Base-by-base conservation (phyloP, 2,888 invertebrate genomes). In the Tinea semifulvella region DNA sequence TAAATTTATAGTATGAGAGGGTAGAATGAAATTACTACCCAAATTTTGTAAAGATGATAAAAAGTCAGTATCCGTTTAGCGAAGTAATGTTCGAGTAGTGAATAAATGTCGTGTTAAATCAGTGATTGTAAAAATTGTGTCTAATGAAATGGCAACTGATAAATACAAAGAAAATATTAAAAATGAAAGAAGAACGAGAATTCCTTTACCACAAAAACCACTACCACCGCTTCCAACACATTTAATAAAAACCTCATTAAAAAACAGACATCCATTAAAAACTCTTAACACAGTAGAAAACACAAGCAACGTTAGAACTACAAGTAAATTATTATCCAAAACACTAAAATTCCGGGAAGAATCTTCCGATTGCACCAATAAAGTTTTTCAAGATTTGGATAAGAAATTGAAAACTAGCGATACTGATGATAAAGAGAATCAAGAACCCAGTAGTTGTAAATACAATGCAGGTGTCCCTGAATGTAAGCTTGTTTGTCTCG, bases 141-240 rank as follows among this genome's bases (percentile, higher is more conserved):
- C 11, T n/a, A 31, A 31, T 31, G 5, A 4, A 25, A 66, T 66
- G 64, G 63, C 63, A 38, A 45, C 48, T 0, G 62, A 63, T 35
- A 46, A 48, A 1, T 50, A 66, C 28, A 71, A 71, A 52, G 74
- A 76, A 53, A 74, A 75, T 50, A 39, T 54, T 2, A 48, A 49
- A 2, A 53, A 48, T 47, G 13, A 47, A 6, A 56, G 50, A 45
- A 14, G 43, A 46, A 61, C 71, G 2, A 68, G 54, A 58, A 75
- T 74, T 48, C 74, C 74, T 2, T 28, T 75, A 18, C 74, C 71
- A 0, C 35, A 59, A 14, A 49, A 66, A 11, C 67, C 67, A 1
- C 51, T 74, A 40, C 70, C 74, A 14, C 57, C 61, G 0, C 44
- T 74, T 43, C 66, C 72, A 1, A 60, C 54, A 26, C 56, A 60